A percentile compares a stretch with the other conserved stretches of the same genome.
phyloP scores from a whole-genome alignment of 2,113 vertebrate genomes.

The Ailuropoda melanoleuca region DNA sequence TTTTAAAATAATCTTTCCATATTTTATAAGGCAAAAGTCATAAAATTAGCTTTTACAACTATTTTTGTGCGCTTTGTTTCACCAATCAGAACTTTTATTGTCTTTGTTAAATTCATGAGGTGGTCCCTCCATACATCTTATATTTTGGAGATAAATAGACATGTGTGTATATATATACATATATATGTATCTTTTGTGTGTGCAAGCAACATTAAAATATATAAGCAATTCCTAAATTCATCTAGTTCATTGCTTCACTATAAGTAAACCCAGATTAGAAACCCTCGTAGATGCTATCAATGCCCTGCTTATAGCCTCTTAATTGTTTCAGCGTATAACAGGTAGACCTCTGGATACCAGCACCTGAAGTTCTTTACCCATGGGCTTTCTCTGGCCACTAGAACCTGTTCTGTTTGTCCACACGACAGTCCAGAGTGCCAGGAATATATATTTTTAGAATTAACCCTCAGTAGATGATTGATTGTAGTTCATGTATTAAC shows the following conservation, averaged over 20 bases:
- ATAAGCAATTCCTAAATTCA: background rate
- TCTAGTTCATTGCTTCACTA: background rate
- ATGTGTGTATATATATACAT: rapidly evolving
- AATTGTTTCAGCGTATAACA: background rate
- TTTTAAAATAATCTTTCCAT: background rate
- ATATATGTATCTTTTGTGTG: background rate
- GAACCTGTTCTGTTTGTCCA: background rate
- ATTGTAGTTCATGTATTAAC: background rate
- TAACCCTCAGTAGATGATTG: background rate
- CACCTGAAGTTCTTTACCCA: background rate
- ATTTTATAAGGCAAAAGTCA: background rate
- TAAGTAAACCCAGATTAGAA: background rate
- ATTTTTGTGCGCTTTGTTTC: background rate
- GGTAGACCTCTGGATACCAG: background rate
- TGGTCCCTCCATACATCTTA: background rate
- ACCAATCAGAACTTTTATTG: background rate
- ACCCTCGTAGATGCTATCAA: background rate
- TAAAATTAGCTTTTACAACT: background rate
- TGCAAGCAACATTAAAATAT: background rate
- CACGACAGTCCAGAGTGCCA: background rate
- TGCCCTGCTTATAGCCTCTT: background rate
- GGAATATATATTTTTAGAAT: background rate
- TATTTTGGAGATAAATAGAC: background rate
- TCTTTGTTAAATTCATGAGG: background rate
- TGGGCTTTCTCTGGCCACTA: background rate